Evolutionary conservation across 2,113 vertebrate species (phyloP), one percentile per base, ranked within the genome.

Genomic region (Phylloscopus whistleri): DNA sequence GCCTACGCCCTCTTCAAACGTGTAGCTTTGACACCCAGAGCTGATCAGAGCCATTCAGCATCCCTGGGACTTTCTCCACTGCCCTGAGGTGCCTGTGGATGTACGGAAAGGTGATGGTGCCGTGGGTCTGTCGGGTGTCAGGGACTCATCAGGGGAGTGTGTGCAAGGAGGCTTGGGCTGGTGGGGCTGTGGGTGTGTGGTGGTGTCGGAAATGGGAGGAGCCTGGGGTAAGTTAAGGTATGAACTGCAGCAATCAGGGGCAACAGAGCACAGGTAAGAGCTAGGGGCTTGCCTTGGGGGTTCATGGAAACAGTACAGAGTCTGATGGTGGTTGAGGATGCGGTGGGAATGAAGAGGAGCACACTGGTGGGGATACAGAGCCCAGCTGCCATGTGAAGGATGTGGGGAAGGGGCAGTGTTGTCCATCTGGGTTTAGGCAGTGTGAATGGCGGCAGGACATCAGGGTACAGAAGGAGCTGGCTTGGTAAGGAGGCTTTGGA

Each of bases 1-100:
- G 13, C 26, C n/a, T 44, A 10, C 52, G 82, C 46, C 37, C 13
- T 63, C 46, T 67, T 49, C 39, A 27, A n/a, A 51, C 0, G 0
- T 11, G 0, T 30, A 28, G n/a, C 62, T 91, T 90, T 87, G 83
- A 43, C 16, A 55, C 43, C 41, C 0, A 0, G 41, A 91, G n/a
- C 33, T 52, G 62, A 28, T 78, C 2, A 1, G 27, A 33, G 28
- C 77, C 55, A 37, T 23, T 24, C 76, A 52, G 19, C 56, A 26
- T 59, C 59, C 43, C 11, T 5, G 7, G 26, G 59, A 81, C 33
- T 37, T 28, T 37, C 53, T 67, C 8, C 2, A 2, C 33, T 72
- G 70, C 44, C 60, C 53, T 68, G 70, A 9, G 0, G 33, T 79
- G 74, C 16, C 17, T 41, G 2, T 17, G 15, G n/a, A 73, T 31